Conservation (phyloP, 1,140 invertebrate species). For the Pseudomyrmex sp. region DNA sequence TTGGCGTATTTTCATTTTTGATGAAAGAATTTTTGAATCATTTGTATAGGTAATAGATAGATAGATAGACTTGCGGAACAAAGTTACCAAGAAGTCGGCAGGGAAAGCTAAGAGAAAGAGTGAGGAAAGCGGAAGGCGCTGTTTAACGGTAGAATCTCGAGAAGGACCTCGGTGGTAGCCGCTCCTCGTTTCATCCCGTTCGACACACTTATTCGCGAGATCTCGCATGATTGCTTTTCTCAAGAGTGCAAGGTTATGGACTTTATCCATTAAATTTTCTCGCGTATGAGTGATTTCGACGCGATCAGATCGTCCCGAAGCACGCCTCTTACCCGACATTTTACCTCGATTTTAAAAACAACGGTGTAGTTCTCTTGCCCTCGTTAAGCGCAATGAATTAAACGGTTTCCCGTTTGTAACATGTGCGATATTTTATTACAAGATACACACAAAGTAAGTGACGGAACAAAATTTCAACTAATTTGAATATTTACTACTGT, state of each 20-base stretch:
- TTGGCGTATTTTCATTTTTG: not conserved
- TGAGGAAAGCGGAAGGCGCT: constrained; percentile 71
- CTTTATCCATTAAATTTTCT: constrained; percentile 66
- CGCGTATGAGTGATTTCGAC: constrained; percentile 17
- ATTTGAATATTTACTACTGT: not conserved
- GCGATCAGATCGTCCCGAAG: not conserved
- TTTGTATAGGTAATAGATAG: constrained; percentile 16
- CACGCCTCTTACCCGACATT: not conserved
- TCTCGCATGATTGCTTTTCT: constrained; percentile 64
- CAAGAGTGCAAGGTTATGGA: constrained; percentile 72
- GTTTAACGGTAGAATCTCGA: constrained; percentile 75
- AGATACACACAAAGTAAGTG: not conserved
- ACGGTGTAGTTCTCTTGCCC: constrained; percentile 20
- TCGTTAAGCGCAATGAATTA: constrained; percentile 47
- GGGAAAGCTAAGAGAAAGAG: constrained; percentile 62
- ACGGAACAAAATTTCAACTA: not conserved
- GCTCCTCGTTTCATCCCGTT: constrained; percentile 69
- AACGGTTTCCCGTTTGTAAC: not conserved
- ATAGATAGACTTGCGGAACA: not conserved
- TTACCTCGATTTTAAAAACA: constrained; percentile 22
- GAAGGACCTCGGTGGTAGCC: constrained; percentile 60
- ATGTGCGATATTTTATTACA: too few species aligned
- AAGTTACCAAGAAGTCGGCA: constrained; percentile 34
- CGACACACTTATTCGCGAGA: constrained; percentile 73
- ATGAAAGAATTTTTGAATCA: not conserved